Evolutionary conservation across 2,113 vertebrate genomes (phyloP).

Genomic region (Cephalopholis sonnerati): DNA sequence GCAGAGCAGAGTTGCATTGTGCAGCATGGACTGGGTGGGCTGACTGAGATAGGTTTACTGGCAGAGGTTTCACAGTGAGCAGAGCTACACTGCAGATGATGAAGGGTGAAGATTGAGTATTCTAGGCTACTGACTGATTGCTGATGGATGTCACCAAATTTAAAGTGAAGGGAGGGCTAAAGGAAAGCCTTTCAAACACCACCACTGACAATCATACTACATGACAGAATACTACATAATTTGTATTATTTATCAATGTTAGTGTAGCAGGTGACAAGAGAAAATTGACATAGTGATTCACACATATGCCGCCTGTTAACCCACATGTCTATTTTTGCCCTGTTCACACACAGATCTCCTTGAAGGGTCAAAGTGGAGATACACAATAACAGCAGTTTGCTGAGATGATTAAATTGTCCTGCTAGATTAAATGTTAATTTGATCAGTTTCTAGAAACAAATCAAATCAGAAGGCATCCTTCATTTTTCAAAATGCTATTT

Average conservation of each 20-base stretch:
- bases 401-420: constrained; percentile 38
- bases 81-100: neutral
- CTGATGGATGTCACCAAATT: neutral
- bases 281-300: neutral
- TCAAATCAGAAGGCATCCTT: constrained; percentile 47
- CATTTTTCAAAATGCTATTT: constrained; percentile 54
- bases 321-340: constrained; percentile 16
- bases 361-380: constrained; percentile 35
- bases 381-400: constrained; percentile 39
- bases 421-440: constrained; percentile 66
- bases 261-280: neutral
- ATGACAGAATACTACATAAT: neutral
- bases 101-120: too few relatives aligned
- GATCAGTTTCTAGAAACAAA: constrained; percentile 59
- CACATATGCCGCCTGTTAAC: neutral
- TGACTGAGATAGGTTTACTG: neutral
- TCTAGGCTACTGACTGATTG: neutral
- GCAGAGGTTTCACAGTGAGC: neutral
- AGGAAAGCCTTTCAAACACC: neutral
- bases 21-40: constrained; percentile 22
- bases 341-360: constrained; percentile 15
- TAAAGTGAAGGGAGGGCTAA: neutral
- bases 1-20: constrained; percentile 37
- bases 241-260: neutral
- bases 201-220: neutral